Evolutionary conservation across 2,888 invertebrate species (phyloP).

Genomic region (Esperia sulphurella): DNA sequence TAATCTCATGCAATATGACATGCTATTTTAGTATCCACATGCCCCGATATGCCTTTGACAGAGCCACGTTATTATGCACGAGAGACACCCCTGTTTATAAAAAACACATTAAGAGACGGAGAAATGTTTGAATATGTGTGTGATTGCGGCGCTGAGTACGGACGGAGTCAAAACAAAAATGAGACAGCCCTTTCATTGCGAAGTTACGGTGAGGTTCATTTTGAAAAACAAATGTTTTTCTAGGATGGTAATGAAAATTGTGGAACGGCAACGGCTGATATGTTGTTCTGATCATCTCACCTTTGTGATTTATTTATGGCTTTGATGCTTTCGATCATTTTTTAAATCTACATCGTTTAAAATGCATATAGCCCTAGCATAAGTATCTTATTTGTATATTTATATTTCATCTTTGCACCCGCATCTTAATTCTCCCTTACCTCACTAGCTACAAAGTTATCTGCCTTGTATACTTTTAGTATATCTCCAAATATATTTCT

Average conservation of each 20-base stretch:
- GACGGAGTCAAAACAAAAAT: neutral
- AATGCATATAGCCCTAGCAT: too few relatives aligned
- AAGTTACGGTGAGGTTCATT: neutral
- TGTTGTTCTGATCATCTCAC: too few relatives aligned
- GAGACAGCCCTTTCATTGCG: neutral
- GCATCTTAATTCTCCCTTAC: too few relatives aligned
- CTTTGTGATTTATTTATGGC: too few relatives aligned
- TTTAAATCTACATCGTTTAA: too few relatives aligned
- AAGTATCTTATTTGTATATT: too few relatives aligned
- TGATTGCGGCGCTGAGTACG: slow-evolving; percentile 53
- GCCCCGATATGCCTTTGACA: slow-evolving; percentile 8
- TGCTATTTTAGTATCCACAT: neutral
- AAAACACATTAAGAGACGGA: slow-evolving; percentile 46
- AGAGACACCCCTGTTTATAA: slow-evolving; percentile 48
- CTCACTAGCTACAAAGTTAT: too few relatives aligned
- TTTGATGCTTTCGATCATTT: too few relatives aligned
- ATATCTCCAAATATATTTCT: too few relatives aligned
- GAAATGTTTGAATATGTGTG: slow-evolving; percentile 75
- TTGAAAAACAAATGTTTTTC: neutral
- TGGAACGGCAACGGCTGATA: neutral
- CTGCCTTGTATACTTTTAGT: too few relatives aligned
- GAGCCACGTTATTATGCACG: slow-evolving; percentile 48
- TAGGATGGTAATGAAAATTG: neutral
- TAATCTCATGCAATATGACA: too few relatives aligned
- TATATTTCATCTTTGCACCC: too few relatives aligned